Evolutionary conservation across 1,140 invertebrate species (phyloP).

Genomic region (Archegozetes longisetosus): DNA sequence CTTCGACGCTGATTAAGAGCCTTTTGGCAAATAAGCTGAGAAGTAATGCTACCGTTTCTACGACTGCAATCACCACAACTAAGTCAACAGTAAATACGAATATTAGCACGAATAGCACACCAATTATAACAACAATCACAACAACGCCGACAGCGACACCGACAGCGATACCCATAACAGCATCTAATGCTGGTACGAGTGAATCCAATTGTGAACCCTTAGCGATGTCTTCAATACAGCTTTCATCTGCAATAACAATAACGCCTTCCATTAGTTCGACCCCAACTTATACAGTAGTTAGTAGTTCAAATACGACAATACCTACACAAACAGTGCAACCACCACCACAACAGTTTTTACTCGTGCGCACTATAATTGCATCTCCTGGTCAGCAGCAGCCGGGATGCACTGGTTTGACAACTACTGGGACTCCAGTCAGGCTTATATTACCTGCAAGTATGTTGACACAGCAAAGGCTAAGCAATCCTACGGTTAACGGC

Average conservation of each 20-base stretch:
- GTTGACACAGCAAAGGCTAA: conserved; percentile 8
- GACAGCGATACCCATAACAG: not conserved
- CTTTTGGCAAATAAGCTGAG: conserved; percentile 62
- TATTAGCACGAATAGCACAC: not conserved
- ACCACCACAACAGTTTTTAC: conserved; percentile 14
- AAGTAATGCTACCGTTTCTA: conserved; percentile 19
- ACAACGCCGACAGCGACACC: not conserved
- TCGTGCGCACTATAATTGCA: conserved; percentile 15
- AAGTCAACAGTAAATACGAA: not conserved
- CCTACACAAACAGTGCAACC: not conserved
- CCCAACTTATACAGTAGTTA: not conserved
- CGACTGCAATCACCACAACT: not conserved
- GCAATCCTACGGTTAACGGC: conserved; percentile 1
- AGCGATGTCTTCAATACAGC: not conserved
- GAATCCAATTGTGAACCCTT: not conserved
- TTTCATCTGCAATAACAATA: not conserved
- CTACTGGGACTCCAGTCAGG: conserved; percentile 5
- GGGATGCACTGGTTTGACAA: not conserved
- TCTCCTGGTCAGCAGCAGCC: conserved; percentile 7
- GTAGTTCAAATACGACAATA: not conserved
- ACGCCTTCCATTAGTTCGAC: not conserved
- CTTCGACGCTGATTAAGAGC: conserved; percentile 56
- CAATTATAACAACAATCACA: not conserved
- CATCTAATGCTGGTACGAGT: not conserved
- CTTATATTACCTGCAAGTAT: conserved; percentile 14